Evolutionary conservation across 2,888 invertebrate genomes (phyloP).

Genomic region (Nowickia ferox): DNA sequence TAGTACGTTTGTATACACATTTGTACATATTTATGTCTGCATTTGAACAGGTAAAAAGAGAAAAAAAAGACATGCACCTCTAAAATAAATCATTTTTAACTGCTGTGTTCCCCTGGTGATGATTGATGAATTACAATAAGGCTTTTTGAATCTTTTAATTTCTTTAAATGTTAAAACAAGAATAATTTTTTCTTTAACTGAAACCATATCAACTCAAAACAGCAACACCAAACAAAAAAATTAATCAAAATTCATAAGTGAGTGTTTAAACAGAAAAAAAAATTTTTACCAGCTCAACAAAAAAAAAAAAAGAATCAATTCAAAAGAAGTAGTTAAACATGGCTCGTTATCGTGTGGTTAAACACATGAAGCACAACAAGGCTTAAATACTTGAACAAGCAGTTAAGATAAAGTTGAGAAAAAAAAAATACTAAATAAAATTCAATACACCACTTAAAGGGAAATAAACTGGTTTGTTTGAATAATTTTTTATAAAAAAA

Average conservation of each 20-base stretch:
- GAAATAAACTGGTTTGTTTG: constrained; percentile 50
- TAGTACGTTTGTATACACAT: too few species aligned
- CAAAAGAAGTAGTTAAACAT: constrained; percentile 62
- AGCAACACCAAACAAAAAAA: constrained; percentile 30
- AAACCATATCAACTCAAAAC: background rate
- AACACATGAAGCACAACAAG: constrained; percentile 55
- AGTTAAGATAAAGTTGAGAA: constrained; percentile 44
- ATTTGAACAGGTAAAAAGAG: background rate
- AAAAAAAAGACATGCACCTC: constrained; percentile 9
- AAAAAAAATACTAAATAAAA: constrained; percentile 4
- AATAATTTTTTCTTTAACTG: constrained; percentile 11
- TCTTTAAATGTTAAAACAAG: constrained; percentile 40
- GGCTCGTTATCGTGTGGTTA: constrained; percentile 63
- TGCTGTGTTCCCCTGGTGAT: constrained; percentile 58
- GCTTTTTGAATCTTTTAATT: constrained; percentile 19
- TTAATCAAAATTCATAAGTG: constrained; percentile 67
- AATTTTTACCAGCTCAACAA: background rate
- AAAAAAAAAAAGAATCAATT: constrained; percentile 46
- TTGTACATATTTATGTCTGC: too few species aligned
- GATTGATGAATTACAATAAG: constrained; percentile 71
- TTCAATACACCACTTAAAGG: constrained; percentile 36
- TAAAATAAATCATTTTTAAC: constrained; percentile 66
- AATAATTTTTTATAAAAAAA: constrained; percentile 26
- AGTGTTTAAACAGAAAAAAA: constrained; percentile 30
- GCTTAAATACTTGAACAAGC: constrained; percentile 60